Base-by-base conservation (phyloP, 1,140 invertebrate genomes). In the Danaus melanippus region DNA sequence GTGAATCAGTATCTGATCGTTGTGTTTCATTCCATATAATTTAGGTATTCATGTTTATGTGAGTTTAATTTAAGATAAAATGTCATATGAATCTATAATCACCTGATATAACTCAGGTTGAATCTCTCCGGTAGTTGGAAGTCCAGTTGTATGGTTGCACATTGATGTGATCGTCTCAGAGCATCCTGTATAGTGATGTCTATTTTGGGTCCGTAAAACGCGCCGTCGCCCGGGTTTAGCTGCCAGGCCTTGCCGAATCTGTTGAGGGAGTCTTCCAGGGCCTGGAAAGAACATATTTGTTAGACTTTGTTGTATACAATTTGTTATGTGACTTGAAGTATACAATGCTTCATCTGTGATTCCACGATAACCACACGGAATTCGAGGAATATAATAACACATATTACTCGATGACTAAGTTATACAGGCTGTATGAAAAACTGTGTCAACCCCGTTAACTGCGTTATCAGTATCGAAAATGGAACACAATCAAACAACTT, bases 131-230 rank as follows among this genome's bases (percentile, higher is more conserved):
- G 98, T 53, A 99, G 87, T 76, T 99, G 98, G 87, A 99, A 99
- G 88, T 99, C 98, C 12, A 99, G 86, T 79, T 99, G 98, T 76
- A 99, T 98, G 8, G 98, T 99, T 42, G 97, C 98, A 81, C 97
- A 99, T 75, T 99, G 98, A 88, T 96, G 94, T 0, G 92, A 87
- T 43, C 98, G 88, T 64, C 92, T 92, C 45, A 99, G 84, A 0
- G 98, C 98, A 88, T 99, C 98, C 81, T 90, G 92, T 63, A 99
- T 96, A 0, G 96, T 98, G 74, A 99, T 99, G 87, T 99, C 98
- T 74, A 99, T 99, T 90, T 99, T 99, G 7, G 98, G 98, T 0
- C 98, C 98, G 88, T 99, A 99, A 88, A 99, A 99, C 1, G 98
- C 98, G 3, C 98, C 98, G 90, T 99, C 98, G 0, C 94, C 92